These are phyloP conservation scores for Synaphobranchus kaupii DNA, from an alignment of 2,797 vertebrate species.

Conservation along the genomic window DNA sequence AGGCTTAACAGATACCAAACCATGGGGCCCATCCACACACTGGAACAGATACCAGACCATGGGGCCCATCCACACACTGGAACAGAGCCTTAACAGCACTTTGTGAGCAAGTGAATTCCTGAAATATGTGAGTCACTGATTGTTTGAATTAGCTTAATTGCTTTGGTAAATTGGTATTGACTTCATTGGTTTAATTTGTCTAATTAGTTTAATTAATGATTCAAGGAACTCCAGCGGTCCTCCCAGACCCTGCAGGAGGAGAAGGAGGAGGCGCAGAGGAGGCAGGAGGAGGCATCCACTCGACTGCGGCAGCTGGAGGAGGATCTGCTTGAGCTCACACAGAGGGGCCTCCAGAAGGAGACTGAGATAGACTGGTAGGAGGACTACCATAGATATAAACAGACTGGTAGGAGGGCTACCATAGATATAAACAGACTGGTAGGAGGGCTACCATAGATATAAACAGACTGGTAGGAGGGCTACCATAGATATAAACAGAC, in stretches of 20 bases:
- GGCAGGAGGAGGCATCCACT: constrained; percentile 77
- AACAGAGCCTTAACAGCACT: no score
- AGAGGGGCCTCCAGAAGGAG: constrained; percentile 92
- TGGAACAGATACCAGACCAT: no score
- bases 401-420: background rate
- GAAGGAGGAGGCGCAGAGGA: constrained; percentile 83
- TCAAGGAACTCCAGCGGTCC: constrained; percentile 73
- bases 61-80: no score
- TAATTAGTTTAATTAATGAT: background rate
- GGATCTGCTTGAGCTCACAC: constrained; percentile 82
- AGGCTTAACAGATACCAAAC: no score
- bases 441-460: background rate
- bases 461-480: background rate
- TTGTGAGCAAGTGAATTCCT: background rate
- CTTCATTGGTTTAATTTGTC: background rate
- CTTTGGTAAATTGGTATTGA: no score
- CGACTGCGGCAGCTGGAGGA: constrained; percentile 90
- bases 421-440: background rate
- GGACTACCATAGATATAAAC: background rate
- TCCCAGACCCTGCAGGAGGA: constrained; percentile 83
- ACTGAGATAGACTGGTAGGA: constrained; percentile 91
- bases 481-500: background rate
- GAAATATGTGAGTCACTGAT: background rate
- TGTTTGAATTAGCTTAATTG: background rate
- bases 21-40: no score